phyloP scores from a whole-genome alignment of 2,888 invertebrate genomes.

The Trimorus sp. region DNA sequence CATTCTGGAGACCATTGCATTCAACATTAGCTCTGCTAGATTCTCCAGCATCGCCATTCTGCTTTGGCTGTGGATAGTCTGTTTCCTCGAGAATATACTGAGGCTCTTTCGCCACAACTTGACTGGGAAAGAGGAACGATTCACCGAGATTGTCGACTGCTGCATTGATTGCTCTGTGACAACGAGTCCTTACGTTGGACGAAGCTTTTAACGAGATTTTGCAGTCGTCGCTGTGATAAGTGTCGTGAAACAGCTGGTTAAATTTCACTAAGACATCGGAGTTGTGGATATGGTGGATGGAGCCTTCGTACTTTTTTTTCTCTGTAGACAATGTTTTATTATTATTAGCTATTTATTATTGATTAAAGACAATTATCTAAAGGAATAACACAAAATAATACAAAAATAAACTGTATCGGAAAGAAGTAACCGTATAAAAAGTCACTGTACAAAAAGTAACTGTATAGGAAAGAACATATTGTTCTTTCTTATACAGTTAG shows the following conservation, averaged over 20 bases:
- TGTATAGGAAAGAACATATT: too few species aligned
- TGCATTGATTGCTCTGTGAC: slow-evolving; percentile 88
- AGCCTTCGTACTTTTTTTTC: slow-evolving; percentile 86
- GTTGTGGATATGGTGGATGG: slow-evolving; percentile 87
- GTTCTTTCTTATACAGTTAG: too few species aligned
- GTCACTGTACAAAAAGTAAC: too few species aligned
- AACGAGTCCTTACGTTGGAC: slow-evolving; percentile 85
- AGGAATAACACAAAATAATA: too few species aligned
- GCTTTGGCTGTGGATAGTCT: slow-evolving; percentile 38
- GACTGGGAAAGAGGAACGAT: slow-evolving; percentile 88
- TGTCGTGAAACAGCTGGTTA: slow-evolving; percentile 87
- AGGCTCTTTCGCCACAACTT: slow-evolving; percentile 82
- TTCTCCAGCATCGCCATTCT: neutral
- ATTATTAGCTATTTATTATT: too few species aligned
- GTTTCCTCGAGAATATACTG: slow-evolving; percentile 81
- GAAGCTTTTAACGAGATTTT: slow-evolving; percentile 88
- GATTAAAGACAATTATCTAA: too few species aligned
- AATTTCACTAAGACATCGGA: slow-evolving; percentile 90
- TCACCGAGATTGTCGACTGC: slow-evolving; percentile 85
- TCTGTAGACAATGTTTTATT: too few species aligned
- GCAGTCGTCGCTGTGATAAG: slow-evolving; percentile 90
- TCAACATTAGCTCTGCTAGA: neutral
- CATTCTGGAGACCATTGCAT: neutral
- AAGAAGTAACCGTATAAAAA: too few species aligned
- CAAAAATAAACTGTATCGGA: too few species aligned